Percentiles rank a stretch among this genome's conserved stretches.
Conservation (phyloP, 2,797 vertebrate species). For the Epinephelus coioides region DNA sequence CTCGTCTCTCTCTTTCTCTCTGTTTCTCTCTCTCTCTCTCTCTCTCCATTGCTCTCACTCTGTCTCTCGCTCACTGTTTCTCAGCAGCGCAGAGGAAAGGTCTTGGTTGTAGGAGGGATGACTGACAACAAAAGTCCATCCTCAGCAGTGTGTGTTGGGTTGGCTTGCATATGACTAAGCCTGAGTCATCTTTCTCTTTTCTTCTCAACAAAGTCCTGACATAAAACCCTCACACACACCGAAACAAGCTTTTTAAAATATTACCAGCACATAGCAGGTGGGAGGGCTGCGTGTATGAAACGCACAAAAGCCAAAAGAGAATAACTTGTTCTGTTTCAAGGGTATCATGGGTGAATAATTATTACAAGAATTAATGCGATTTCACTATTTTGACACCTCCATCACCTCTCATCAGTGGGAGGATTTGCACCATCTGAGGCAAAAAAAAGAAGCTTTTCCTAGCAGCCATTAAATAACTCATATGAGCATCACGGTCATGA, state of each 20-base stretch:
- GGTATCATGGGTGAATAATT: not conserved
- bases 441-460: not conserved
- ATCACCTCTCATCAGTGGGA: conserved; percentile 6
- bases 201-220: conserved; percentile 66
- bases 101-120: conserved; percentile 79
- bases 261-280: conserved; percentile 26
- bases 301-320: not conserved
- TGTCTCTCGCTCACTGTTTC: conserved; percentile 64
- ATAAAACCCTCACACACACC: conserved; percentile 53
- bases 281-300: conserved; percentile 45
- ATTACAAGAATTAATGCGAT: conserved; percentile 4
- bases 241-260: conserved; percentile 29
- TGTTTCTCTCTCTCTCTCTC: conserved; percentile 25
- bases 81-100: conserved; percentile 67
- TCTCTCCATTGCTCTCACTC: conserved; percentile 64
- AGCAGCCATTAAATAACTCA: conserved; percentile 22
- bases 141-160: conserved; percentile 69
- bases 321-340: conserved; percentile 30
- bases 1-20: conserved; percentile 48
- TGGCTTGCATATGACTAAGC: conserved; percentile 78
- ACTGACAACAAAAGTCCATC: conserved; percentile 79
- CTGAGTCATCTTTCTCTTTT: conserved; percentile 81
- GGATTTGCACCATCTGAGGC: not conserved
- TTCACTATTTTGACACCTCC: conserved; percentile 2
- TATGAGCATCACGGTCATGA: conserved; percentile 56